Conservation (phyloP, 35 echinoderm and acorn worm genomes). For the Heliocidaris erythrogramma region DNA sequence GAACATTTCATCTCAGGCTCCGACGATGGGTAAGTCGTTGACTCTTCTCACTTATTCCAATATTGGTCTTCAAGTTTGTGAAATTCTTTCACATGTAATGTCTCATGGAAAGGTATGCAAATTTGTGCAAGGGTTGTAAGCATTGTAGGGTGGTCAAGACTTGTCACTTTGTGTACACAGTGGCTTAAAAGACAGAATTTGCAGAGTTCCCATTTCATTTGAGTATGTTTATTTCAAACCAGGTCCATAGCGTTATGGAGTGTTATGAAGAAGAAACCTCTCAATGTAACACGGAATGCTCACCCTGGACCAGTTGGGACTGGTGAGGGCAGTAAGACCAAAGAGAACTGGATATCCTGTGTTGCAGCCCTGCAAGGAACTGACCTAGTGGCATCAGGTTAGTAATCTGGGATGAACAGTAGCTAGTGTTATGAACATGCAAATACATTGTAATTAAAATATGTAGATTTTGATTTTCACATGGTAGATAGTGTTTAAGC, state of each 20-base stretch:
- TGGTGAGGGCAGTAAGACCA: neutral
- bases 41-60: too few species aligned
- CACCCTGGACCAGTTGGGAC: slow-evolving; percentile 44
- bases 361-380: slow-evolving; percentile 82
- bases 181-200: too few species aligned
- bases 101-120: too few species aligned
- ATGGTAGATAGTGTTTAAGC: too few species aligned
- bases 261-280: slow-evolving; percentile 91
- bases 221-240: neutral
- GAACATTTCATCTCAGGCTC: slow-evolving; percentile 90
- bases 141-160: too few species aligned
- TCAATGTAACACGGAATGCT: slow-evolving; percentile 71
- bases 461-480: too few species aligned
- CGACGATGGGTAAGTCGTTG: slow-evolving; percentile 79
- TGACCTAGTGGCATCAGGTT: slow-evolving; percentile 91
- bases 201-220: neutral
- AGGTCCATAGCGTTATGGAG: slow-evolving; percentile 88
- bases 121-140: too few species aligned
- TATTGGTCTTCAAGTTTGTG: too few species aligned
- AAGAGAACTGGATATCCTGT: slow-evolving; percentile 93
- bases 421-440: too few species aligned
- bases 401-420: neutral
- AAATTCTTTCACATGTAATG: too few species aligned
- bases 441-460: too few species aligned
- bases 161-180: too few species aligned